Percentiles rank a stretch among this genome's conserved stretches.
phyloP scores from a whole-genome alignment of 2,888 invertebrate genomes.

The Nomada hirtipes region DNA sequence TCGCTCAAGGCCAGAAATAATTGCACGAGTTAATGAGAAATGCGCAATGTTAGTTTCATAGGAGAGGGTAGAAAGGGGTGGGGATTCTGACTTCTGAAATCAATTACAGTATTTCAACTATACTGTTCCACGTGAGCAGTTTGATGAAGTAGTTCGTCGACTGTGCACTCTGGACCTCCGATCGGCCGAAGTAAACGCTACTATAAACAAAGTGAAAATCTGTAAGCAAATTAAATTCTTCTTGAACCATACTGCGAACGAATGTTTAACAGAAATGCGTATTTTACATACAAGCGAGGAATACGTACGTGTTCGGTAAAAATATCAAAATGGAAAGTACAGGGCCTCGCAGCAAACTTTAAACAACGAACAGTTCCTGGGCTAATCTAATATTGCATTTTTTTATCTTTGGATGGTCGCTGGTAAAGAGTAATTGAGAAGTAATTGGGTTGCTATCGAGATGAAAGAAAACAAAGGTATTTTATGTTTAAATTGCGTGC shows the following conservation, averaged over 20 bases:
- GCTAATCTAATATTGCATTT: too few relatives aligned
- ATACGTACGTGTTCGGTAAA: too few relatives aligned
- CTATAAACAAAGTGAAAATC: background rate
- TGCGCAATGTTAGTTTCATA: background rate
- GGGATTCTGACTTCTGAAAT: slow-evolving; percentile 15
- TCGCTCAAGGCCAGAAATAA: slow-evolving; percentile 32
- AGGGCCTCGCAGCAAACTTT: too few relatives aligned
- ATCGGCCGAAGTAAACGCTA: background rate
- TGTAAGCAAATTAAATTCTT: slow-evolving; percentile 19
- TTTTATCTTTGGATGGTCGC: too few relatives aligned
- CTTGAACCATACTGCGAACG: background rate
- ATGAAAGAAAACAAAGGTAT: background rate
- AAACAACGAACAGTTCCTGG: too few relatives aligned
- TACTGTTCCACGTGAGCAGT: slow-evolving; percentile 2
- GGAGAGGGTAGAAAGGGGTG: slow-evolving; percentile 10
- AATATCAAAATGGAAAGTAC: too few relatives aligned
- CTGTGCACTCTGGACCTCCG: background rate
- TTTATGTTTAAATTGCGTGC: background rate
- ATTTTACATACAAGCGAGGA: too few relatives aligned
- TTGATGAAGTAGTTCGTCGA: background rate
- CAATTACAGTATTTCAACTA: slow-evolving; percentile 19
- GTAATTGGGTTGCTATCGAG: too few relatives aligned
- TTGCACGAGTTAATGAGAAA: slow-evolving; percentile 22
- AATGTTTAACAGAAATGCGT: background rate
- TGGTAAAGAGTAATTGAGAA: too few relatives aligned